phyloP scores from a whole-genome alignment of 1,140 invertebrate genomes.

The Bombus terrestris region DNA sequence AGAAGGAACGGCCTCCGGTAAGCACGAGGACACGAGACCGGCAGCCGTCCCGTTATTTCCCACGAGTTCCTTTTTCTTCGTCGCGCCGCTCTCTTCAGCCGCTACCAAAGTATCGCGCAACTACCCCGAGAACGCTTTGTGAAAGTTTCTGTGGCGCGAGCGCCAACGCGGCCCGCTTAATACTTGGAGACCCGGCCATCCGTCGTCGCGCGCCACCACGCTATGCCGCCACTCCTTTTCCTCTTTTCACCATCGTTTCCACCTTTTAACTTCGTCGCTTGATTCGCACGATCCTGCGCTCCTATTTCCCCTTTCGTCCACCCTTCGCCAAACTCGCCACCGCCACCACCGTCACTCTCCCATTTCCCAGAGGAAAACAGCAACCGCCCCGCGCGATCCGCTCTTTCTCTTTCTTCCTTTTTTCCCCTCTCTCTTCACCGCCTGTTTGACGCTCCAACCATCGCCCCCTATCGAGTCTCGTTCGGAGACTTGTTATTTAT shows the following conservation, averaged over 20 bases:
- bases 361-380: neutral
- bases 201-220: too few species aligned
- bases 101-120: constrained; percentile 40
- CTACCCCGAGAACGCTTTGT: constrained; percentile 46
- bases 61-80: constrained; percentile 45
- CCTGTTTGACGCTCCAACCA: neutral
- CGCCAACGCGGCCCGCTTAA: constrained; percentile 23
- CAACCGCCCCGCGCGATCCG: neutral
- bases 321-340: neutral
- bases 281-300: constrained; percentile 28
- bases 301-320: neutral
- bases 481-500: neutral
- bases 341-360: neutral
- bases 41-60: constrained; percentile 47
- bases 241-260: constrained; percentile 44
- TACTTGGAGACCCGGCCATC: neutral
- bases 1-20: constrained; percentile 55
- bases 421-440: neutral
- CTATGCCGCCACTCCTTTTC: neutral
- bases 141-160: constrained; percentile 25
- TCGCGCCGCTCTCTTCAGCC: neutral
- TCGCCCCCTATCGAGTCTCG: neutral
- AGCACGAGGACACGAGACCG: constrained; percentile 46
- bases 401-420: neutral
- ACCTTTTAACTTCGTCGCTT: constrained; percentile 49